Base-by-base conservation (phyloP, 2,797 vertebrate species). In the Amniataba percoides region DNA sequence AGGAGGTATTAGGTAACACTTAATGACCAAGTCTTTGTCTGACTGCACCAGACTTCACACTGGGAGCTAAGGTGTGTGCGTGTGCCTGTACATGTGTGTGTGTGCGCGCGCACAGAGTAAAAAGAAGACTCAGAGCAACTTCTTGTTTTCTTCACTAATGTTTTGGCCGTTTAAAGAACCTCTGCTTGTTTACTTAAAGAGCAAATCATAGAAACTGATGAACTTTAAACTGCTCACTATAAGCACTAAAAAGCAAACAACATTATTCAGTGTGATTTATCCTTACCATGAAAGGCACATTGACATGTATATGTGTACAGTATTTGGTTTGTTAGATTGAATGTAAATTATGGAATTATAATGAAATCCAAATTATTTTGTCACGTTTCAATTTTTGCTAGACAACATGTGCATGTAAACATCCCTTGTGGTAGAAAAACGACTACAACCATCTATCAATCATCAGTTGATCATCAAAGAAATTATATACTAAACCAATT, bases 1-100 rank as follows among this genome's bases (percentile, higher is more conserved):
- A 62, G 39, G 39, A 34, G 48, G 45, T 85, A n/a, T 85, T 56
- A 25, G 60, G 73, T 90, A 45, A 77, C 77, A 2, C 42, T 31
- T 83, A 84, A 86, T 84, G 70, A 80, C 57, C 46, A 13, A 62
- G 52, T 71, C 77, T 75, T 16, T 83, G 73, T 80, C 56, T 61
- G 21, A 71, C 70, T 61, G 61, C 46, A 53, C 60, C 53, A 56
- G 79, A 73, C 42, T 52, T 74, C 40, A 78, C 19, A 60, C 12
- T 42, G 48, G 21, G 31, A 74, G 39, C 27, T 48, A 21, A 10
- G 19, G 18, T 45, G 18, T 55, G 51, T 60, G 49, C 56, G 49
- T 27, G 23, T 66, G 13, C 39, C 43, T 13, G 23, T 31, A 16
- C 15, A 11, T 36, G 19, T 12, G 15, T 55, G 64, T 55, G 31